Base-by-base conservation (phyloP, 2,888 invertebrate genomes). In the Macrophya alboannulata region DNA sequence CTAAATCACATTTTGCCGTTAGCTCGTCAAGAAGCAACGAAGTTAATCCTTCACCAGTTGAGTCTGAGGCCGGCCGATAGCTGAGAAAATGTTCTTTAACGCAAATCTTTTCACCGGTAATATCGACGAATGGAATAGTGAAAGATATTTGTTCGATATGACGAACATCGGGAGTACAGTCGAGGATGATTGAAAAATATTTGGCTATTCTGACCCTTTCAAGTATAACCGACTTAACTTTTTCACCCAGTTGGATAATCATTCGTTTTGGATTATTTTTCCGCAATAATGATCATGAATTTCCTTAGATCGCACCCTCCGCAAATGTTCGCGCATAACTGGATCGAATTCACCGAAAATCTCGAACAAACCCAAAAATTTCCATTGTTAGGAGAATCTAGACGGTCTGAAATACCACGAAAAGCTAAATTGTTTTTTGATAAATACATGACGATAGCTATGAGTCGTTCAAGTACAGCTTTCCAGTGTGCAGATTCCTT, bases 141-240 rank as follows among this genome's bases (percentile, higher is more conserved):
- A 86, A 83, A 25, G 88, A 86, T 62, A 86, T 86, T 86, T 88
- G 87, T 45, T 87, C 86, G 37, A 76, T 85, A 83, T 88, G 86
- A 71, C 87, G 86, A 31, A 85, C 79, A 76, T 86, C 88, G 77
- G 87, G 85, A 72, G 87, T 88, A 68, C 88, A 86, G 55, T 88
- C 87, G 55, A 87, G 77, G 68, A 86, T 87, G n/a, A 88, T 85
- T 31, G 87, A 86, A 84, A 86, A 87, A 86, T 87, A 88, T 62
- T 86, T 84, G 9, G 87, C 86, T 72, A 48, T 15, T 45, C 82
- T 85, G 17, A 84, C 48, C 48, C 31, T 72, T 79, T 74, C 77
- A 51, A 85, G 62, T 85, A 86, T 85, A 48, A 45, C 76, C 48
- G 81, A 48, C 12, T 79, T 48, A 40, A 86, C 83, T 51, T 82